Conservation (phyloP, 2,797 vertebrate species). For the Staurois parvus region DNA sequence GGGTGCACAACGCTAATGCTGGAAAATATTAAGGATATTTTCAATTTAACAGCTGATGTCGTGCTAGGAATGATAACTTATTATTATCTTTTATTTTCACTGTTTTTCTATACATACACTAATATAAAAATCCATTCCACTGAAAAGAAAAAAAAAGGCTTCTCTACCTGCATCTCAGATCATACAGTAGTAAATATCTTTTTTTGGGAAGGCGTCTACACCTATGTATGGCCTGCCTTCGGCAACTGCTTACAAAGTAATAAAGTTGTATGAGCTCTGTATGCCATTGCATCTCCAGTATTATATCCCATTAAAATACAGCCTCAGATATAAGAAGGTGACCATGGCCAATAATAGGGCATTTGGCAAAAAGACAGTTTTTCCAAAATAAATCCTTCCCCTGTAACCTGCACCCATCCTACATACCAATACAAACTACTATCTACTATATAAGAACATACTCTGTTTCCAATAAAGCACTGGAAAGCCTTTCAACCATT, state of each 20-base stretch:
- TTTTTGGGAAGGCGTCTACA: conserved; percentile 40
- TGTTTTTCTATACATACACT: conserved; percentile 44
- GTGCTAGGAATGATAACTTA: conserved; percentile 40
- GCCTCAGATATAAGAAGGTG: conserved; percentile 56
- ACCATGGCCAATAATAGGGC: conserved; percentile 39
- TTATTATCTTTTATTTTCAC: conserved; percentile 53
- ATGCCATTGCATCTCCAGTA: conserved; percentile 51
- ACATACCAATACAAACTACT: too few species aligned
- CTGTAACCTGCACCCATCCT: too few species aligned
- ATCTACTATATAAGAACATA: too few species aligned
- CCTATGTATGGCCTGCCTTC: conserved; percentile 47
- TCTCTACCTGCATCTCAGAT: conserved; percentile 42
- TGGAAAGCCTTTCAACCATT: too few species aligned
- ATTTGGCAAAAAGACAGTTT: conserved; percentile 21
- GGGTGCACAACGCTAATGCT: conserved; percentile 2
- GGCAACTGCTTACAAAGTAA: conserved; percentile 40
- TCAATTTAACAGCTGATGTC: conserved; percentile 48
- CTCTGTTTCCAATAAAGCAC: too few species aligned
- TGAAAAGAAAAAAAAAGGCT: conserved; percentile 41
- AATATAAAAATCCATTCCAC: conserved; percentile 51
- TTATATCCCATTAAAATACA: conserved; percentile 59
- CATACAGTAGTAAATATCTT: conserved; percentile 42
- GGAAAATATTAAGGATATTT: conserved; percentile 51
- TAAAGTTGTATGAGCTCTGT: conserved; percentile 56
- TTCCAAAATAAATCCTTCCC: background rate